Percentiles rank a stretch among this genome's conserved stretches.
Conservation (phyloP, 2,888 invertebrate genomes). For the Gibbula magus region DNA sequence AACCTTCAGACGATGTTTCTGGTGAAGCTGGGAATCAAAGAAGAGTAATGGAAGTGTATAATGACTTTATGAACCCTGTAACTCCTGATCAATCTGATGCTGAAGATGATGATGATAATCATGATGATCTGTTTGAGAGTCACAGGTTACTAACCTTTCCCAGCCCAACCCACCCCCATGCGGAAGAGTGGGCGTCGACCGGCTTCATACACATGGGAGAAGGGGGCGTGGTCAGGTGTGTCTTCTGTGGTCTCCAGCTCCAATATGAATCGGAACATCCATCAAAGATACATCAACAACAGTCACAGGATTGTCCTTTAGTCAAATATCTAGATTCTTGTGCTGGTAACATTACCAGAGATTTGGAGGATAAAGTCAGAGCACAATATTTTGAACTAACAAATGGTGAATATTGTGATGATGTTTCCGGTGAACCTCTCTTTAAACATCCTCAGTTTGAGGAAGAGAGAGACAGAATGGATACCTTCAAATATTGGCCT, state of each 20-base stretch:
- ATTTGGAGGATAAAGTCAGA: neutral
- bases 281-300: neutral
- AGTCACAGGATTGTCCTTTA: neutral
- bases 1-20: neutral
- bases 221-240: neutral
- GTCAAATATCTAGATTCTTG: neutral
- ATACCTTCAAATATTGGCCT: neutral
- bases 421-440: neutral
- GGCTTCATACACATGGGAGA: neutral
- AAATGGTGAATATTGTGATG: neutral
- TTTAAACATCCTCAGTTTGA: conserved; percentile 11
- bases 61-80: no score
- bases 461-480: neutral
- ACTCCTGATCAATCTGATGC: neutral
- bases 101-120: neutral
- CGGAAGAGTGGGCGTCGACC: neutral
- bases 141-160: neutral
- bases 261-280: neutral
- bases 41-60: no score
- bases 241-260: neutral
- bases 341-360: neutral
- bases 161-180: conserved; percentile 3
- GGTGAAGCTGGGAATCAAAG: neutral
- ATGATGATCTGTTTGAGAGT: neutral
- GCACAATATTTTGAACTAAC: neutral